Base-by-base conservation (phyloP, 2,888 invertebrate genomes). In the Andrena bucephala region DNA sequence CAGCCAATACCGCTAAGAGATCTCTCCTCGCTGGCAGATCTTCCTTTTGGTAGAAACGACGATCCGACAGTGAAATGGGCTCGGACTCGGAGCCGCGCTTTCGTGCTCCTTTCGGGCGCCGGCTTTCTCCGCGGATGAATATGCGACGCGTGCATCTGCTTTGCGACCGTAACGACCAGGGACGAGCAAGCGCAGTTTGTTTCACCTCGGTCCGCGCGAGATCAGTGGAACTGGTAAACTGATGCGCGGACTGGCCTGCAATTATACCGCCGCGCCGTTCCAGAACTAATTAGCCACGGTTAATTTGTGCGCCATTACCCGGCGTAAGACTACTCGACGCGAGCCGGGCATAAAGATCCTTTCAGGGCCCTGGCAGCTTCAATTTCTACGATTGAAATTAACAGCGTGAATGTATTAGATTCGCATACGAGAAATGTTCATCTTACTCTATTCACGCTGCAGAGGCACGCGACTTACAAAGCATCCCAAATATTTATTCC, bases 281-380 rank as follows among this genome's bases (percentile, higher is more conserved):
- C 62, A 48, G 13, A 75, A 76, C 71, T 81, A 81, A 83, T 83
- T 83, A 72, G 81, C 66, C 60, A 57, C 36, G 60, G 81, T 80
- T 81, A 74, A 73, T 81, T 81, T 72, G 67, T 24, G 57, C 62
- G 8, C 62, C 50, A 67, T 63, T 72, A 72, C 33, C n/a, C 16
- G 60, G 62, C 54, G 67, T 78, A 78, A 78, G 71, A 81, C 48
- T n/a, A 4, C 48, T 33, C 52, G 24, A 59, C 69, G 36, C 33
- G 57, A 29, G 33, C 13, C 29, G 7, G 4, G 50, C 10, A 29
- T 27, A 57, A 57, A 27, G 57, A 10, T 10, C 57, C 54, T 8
- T 54, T 20, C 54, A 2, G 20, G 54, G 3, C 24, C 24, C 4
- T 1, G 1, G 5, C 2, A 10, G 62, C 24, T 50, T 29, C 10